Base-by-base conservation (phyloP, 1,140 invertebrate species). In the Nephila pilipes region DNA sequence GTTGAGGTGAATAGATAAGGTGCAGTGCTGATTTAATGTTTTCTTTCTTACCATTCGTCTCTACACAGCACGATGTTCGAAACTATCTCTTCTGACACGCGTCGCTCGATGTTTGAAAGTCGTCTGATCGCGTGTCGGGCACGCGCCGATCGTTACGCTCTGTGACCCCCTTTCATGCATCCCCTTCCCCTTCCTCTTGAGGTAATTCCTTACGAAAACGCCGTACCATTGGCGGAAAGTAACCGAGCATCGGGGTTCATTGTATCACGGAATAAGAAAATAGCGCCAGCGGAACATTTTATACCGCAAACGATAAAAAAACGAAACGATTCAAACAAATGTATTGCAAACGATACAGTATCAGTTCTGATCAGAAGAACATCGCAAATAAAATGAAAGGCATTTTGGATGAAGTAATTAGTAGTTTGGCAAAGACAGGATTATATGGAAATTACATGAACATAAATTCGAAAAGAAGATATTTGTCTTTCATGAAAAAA, bases 71-170 rank as follows among this genome's bases (percentile, higher is more conserved):
- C 69, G 16, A 29, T 18, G 32, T 32, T 25, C 25, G 25, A 18
- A 36, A 90, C 38, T n/a, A 69, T 29, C 63, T 80, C n/a, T 57
- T 10, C n/a, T 12, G 38, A 58, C 65, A 36, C 54, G 65, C 80
- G 55, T 10, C 88, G 25, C 36, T 90, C 88, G 16, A 69, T 29
- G 60, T 69, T 88, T 25, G 12, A 32, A 83, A 83, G 12, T 55
- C n/a, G 32, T 88, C 87, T 88, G 87, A 25, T 36, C 88, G 69
- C 88, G 88, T 90, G 88, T 58, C 88, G 14, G 88, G 88, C 88
- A 90, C 88, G 88, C 88, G 88, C 69, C 88, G 88, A 80, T 54
- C 88, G 65, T 79, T 79, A 90, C 88, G 54, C 88, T 80, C 29
- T 12, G 25, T 88, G 88, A 90, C 88, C 88, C 88, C 46, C 87